Conservation (phyloP, 1,140 invertebrate genomes). For the Bombyx mori region DNA sequence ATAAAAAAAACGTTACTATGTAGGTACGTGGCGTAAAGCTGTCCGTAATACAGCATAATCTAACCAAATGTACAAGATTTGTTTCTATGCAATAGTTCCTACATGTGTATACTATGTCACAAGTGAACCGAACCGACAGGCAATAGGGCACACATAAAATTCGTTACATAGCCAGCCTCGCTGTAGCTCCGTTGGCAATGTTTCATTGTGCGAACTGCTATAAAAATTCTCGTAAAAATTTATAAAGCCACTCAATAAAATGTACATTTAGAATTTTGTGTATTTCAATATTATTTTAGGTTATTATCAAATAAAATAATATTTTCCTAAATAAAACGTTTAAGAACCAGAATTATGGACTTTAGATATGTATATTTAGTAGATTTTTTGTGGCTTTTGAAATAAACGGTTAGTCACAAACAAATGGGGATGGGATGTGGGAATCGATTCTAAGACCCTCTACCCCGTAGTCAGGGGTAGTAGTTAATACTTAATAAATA, state of each 20-base stretch:
- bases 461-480: too few species aligned
- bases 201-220: constrained; percentile 40
- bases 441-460: too few species aligned
- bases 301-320: constrained; percentile 15
- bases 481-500: too few species aligned
- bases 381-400: too few species aligned
- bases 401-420: too few species aligned
- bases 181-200: constrained; percentile 18
- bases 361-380: too few species aligned
- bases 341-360: background rate
- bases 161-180: constrained; percentile 13
- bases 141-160: constrained; percentile 27
- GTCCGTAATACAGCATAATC: too few species aligned
- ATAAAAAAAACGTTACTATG: too few species aligned
- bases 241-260: constrained; percentile 41
- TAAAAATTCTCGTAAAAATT: constrained; percentile 41
- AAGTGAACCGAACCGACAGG: constrained; percentile 18
- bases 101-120: background rate
- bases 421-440: too few species aligned
- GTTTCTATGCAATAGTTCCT: too few species aligned
- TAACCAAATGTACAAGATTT: too few species aligned
- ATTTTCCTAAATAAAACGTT: constrained; percentile 4
- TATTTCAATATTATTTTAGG: constrained; percentile 22
- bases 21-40: too few species aligned
- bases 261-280: constrained; percentile 31